Base-by-base conservation (phyloP, 1,140 invertebrate species). In the Plectrocnemia conspersa region DNA sequence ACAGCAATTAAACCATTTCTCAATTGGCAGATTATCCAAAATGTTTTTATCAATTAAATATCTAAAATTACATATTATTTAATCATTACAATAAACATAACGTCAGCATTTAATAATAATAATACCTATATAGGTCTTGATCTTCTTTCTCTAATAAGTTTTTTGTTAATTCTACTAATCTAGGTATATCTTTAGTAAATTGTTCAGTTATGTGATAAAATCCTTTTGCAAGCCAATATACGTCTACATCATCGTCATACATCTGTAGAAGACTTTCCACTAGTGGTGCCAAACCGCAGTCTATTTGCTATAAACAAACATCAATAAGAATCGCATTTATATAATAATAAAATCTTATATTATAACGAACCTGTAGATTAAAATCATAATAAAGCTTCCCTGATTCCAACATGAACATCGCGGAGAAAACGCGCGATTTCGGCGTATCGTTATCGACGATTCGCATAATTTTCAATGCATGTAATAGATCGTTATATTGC, bases 1-100 rank as follows among this genome's bases (percentile, higher is more conserved):
- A 68, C 85, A 88, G 36, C 80, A 83, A 58, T 80, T 79, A 66
- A 89, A 89, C 89, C 89, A 92, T 59, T 76, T 77, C 42, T 82
- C 77, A 35, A 87, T 69, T 13, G 86, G 82, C 40, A 86, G 68
- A 33, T 66, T 73, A 25, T 80, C 76, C 62, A 82, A 68, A 33
- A 76, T 76, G 57, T 73, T 75, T 52, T 76, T 81, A 44, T 74
- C 77, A 13, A 74, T 60, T 21, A 88, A 68, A 63, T 82, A 76
- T 38, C 77, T 80, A 61, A 23, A 76, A 66, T n/a, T 11, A 50
- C 18, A 45, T 32, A 29, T 44, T 15, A 44, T 19, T 44, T 19
- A 5, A 11, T 44, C 7, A 7, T 29, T 29, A 13, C 27, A 29
- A 29, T 29, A 29, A 9, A 13, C 27, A n/a, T n/a, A 29, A 29